Evolutionary conservation across 2,888 invertebrate genomes (phyloP), one percentile per base, ranked within the genome.

Genomic region (Gibbula magus): DNA sequence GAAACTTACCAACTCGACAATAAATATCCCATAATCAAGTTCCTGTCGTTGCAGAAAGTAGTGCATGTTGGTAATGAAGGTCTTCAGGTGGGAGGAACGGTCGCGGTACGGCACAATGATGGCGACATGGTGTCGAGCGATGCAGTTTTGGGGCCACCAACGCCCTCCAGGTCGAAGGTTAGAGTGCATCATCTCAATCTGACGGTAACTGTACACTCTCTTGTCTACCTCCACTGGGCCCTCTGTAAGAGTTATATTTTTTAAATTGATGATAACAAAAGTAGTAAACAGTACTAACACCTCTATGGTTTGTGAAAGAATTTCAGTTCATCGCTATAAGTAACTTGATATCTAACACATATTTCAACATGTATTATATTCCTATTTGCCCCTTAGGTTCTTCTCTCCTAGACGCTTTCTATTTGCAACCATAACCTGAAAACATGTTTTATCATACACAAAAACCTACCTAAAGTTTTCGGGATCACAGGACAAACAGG

Each of bases 101-200:
- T 96, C 95, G 79, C 97, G 94, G 93, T 96, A 99, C 81, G 99
- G 99, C 88, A 99, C 95, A 84, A 99, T 95, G 85, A 99, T 96
- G 86, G 99, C 99, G 20, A 96, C 95, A 90, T 96, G 96, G 92
- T 97, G 95, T 86, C 96, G 94, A 20, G 97, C 91, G 66, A 86
- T 81, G 86, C 75, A 98, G 84, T 95, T 94, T 7, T 94, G 94
- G 0, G 99, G 99, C 78, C 94, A 94, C 93, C 96, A 97, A 13
- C 83, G 77, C 16, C 91, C 91, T 16, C 99, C 99, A 39, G 95
- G 94, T 83, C 95, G 95, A 80, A 98, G 94, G 3, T 10, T 18
- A 61, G 61, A n/a, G 29, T 61, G 22, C 29, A 61, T 29, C 16
- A 8, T 18, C 61, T 61, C 61, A 13, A 61, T 61, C 1, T 61